These are phyloP conservation scores for Brachyistius frenatus DNA, from an alignment of 2,113 vertebrate species.

Conservation along the genomic window DNA sequence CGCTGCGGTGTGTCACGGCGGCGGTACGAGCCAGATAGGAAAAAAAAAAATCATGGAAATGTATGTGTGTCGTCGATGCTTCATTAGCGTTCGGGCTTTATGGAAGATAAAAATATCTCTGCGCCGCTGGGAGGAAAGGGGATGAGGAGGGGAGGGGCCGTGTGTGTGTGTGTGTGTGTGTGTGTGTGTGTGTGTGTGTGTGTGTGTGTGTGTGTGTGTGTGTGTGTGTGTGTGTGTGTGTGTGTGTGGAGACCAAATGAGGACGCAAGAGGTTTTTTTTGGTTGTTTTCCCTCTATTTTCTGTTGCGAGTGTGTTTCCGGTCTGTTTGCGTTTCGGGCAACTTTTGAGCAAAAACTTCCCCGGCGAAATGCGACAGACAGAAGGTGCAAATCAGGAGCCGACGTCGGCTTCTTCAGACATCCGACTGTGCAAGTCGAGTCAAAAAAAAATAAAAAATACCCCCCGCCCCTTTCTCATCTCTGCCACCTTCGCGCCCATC, in stretches of 20 bases:
- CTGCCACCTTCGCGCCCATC: neutral
- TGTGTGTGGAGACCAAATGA: conserved; percentile 23
- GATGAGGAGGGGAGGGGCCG: conserved; percentile 45
- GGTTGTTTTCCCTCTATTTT: too few relatives aligned
- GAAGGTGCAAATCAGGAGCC: conserved; percentile 44
- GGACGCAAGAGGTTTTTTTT: conserved; percentile 13
- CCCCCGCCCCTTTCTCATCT: conserved; percentile 6
- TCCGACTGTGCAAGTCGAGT: conserved; percentile 52
- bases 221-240: conserved; percentile 4
- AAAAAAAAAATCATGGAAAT: conserved; percentile 49
- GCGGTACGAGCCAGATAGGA: conserved; percentile 26
- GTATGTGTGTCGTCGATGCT: conserved; percentile 66
- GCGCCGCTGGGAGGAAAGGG: conserved; percentile 69
- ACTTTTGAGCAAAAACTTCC: conserved; percentile 12
- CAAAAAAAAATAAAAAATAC: conserved; percentile 46
- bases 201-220: neutral
- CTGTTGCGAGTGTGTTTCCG: neutral
- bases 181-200: conserved; percentile 14
- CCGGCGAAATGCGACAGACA: conserved; percentile 23
- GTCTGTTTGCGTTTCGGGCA: neutral
- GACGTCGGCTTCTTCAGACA: conserved; percentile 51
- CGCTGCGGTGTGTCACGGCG: conserved; percentile 14
- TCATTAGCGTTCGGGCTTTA: conserved; percentile 74
- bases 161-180: neutral
- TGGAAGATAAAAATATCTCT: conserved; percentile 78